Evolutionary conservation across 2,797 vertebrate species (phyloP), one percentile per base, ranked within the genome.

Genomic region (Aeoliscus strigatus): DNA sequence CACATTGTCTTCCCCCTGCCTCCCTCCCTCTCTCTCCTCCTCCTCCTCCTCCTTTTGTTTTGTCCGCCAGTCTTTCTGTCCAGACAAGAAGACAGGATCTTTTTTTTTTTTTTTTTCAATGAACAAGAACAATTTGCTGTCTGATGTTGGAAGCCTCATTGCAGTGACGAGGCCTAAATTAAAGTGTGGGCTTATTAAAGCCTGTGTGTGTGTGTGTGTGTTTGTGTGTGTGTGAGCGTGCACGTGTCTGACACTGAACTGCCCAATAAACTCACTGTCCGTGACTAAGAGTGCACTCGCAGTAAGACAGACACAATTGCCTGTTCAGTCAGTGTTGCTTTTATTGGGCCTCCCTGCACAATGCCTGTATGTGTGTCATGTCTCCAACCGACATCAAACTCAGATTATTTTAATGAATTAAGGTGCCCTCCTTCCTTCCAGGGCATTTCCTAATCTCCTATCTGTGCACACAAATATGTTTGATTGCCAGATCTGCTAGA

Each of bases 71-170:
- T 72, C 79, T 75, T 71, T 75, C 62, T 68, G 50, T 60, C 64
- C 60, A 81, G 83, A 84, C 70, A 78, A 75, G 81, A 77, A 77
- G 78, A 82, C 73, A 61, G 73, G 67, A 70, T 60, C 52, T 60
- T 59, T 67, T 59, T 67, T 52, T 45, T 50, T 64, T 56, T 67
- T 74, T 66, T 66, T 79, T 70, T 57, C 79, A 78, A 77, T 79
- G 78, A 84, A 80, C 81, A 80, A 83, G 74, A 86, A 86, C 80
- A 88, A 84, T 87, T 89, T 87, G 77, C 82, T 84, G 75, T 89
- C 84, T 85, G 79, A 88, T 81, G 79, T 70, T 72, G 69, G 75
- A 82, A 74, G 79, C 72, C 85, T 87, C 77, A 87, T 86, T 84
- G 80, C 72, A 77, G 83, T 87, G 87, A 87, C 78, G 75, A 82